Conservation (phyloP, 2,888 invertebrate genomes). For the Rhopalosiphum nymphaeae region DNA sequence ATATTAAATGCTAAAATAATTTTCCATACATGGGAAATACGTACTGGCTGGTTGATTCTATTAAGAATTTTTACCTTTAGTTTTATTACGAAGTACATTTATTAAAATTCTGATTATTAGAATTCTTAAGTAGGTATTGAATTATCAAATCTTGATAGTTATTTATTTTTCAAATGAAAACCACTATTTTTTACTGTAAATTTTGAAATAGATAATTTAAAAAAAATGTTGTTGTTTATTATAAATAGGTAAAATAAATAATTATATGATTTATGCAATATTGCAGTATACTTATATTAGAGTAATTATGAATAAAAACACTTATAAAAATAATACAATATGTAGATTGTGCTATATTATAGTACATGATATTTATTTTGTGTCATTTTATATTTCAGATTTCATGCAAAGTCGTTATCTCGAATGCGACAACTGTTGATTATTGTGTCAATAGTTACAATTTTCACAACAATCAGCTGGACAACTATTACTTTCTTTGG, state of each 20-base stretch:
- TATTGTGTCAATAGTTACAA: constrained; percentile 76
- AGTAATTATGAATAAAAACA: not conserved
- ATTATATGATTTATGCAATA: not conserved
- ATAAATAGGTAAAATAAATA: not conserved
- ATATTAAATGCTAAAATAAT: no score
- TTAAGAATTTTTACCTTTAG: no score
- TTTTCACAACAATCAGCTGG: constrained; percentile 78
- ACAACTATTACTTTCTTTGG: constrained; percentile 85
- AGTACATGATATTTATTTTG: not conserved
- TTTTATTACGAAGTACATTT: no score
- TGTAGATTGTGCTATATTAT: not conserved
- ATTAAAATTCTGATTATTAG: no score
- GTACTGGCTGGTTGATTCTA: no score
- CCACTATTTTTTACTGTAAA: no score
- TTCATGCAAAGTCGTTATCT: constrained; percentile 76
- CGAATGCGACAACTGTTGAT: constrained; percentile 83
- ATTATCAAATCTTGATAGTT: no score
- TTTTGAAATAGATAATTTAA: no score
- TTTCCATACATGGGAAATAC: no score
- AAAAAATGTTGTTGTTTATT: no score
- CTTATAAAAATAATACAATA: not conserved
- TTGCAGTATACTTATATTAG: not conserved
- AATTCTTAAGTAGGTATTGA: no score
- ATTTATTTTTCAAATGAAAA: no score
- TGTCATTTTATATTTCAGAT: constrained; percentile 70